Evolutionary conservation across 2,797 vertebrate genomes (phyloP).

Genomic region (Ceyx erithaca): DNA sequence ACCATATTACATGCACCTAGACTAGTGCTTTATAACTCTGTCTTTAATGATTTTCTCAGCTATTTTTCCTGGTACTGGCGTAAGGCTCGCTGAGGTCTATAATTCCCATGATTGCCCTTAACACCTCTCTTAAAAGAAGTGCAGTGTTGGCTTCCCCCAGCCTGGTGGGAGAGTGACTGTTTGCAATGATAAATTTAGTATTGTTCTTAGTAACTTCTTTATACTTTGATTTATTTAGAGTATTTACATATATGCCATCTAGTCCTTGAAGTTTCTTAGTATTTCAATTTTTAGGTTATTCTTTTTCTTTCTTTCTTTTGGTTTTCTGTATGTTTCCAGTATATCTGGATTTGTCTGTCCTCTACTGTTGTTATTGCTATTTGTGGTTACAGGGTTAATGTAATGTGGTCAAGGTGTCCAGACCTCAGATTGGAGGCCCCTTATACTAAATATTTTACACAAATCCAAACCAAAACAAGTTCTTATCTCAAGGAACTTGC

Average conservation of each 20-base stretch:
- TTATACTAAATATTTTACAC: background rate
- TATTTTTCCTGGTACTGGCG: conserved; percentile 75
- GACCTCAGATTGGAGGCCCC: background rate
- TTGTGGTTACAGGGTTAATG: background rate
- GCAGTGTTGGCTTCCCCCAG: conserved; percentile 67
- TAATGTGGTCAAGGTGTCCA: background rate
- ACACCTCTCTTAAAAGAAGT: conserved; percentile 71
- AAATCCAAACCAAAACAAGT: background rate
- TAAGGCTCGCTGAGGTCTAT: conserved; percentile 75
- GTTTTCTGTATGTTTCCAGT: background rate
- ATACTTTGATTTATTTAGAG: conserved; percentile 6
- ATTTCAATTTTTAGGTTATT: background rate
- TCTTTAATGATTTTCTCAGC: conserved; percentile 73
- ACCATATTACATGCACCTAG: conserved; percentile 50
- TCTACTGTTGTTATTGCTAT: background rate
- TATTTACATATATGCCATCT: conserved; percentile 16
- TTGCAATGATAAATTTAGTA: conserved; percentile 71
- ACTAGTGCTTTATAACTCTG: conserved; percentile 75
- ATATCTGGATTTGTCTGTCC: background rate
- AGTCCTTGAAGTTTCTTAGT: background rate
- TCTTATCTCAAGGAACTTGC: background rate
- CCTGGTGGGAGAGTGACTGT: conserved; percentile 41
- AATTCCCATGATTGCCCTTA: conserved; percentile 80
- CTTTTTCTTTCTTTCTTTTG: background rate
- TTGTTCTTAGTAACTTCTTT: conserved; percentile 58